Percentiles rank a stretch among this genome's conserved stretches.
These are phyloP conservation scores for Rhodophaea formosa DNA, from an alignment of 2,888 invertebrate genomes.

Conservation along the genomic window DNA sequence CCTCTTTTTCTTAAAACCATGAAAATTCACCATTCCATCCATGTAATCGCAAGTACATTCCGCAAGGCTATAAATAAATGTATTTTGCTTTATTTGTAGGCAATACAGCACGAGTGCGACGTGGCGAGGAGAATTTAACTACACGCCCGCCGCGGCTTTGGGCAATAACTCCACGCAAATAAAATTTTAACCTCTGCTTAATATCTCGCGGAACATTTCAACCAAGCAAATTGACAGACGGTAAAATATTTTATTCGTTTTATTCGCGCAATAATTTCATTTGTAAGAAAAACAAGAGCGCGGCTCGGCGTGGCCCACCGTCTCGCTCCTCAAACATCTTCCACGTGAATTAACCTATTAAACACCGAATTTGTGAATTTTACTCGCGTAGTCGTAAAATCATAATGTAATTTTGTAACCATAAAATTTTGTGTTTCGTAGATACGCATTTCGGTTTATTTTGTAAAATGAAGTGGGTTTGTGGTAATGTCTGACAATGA, in stretches of 20 bases:
- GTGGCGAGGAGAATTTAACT: constrained; percentile 58
- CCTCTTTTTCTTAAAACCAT: background rate
- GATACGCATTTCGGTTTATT: too few species aligned
- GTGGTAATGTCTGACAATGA: too few species aligned
- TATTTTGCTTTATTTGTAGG: constrained; percentile 65
- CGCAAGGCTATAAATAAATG: constrained; percentile 58
- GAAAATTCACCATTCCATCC: background rate
- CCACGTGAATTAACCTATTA: constrained; percentile 77
- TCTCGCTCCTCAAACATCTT: constrained; percentile 64
- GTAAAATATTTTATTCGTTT: constrained; percentile 80
- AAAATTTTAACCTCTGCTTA: constrained; percentile 80
- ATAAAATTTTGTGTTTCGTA: constrained; percentile 37
- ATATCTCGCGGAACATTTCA: constrained; percentile 68
- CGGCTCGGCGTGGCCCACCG: constrained; percentile 30
- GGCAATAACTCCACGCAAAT: constrained; percentile 69
- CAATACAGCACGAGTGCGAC: constrained; percentile 58
- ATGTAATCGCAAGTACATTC: constrained; percentile 25
- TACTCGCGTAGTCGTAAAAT: constrained; percentile 53
- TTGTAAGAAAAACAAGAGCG: constrained; percentile 74
- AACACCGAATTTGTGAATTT: constrained; percentile 60
- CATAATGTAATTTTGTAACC: constrained; percentile 36
- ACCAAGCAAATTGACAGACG: constrained; percentile 76
- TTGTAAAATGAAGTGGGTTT: too few species aligned
- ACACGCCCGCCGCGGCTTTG: constrained; percentile 49
- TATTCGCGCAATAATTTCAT: constrained; percentile 77